A percentile compares a stretch with the other conserved stretches of the same genome.
These are phyloP conservation scores for Agriopis aurantiaria DNA, from an alignment of 2,888 invertebrate genomes.

Conservation along the genomic window DNA sequence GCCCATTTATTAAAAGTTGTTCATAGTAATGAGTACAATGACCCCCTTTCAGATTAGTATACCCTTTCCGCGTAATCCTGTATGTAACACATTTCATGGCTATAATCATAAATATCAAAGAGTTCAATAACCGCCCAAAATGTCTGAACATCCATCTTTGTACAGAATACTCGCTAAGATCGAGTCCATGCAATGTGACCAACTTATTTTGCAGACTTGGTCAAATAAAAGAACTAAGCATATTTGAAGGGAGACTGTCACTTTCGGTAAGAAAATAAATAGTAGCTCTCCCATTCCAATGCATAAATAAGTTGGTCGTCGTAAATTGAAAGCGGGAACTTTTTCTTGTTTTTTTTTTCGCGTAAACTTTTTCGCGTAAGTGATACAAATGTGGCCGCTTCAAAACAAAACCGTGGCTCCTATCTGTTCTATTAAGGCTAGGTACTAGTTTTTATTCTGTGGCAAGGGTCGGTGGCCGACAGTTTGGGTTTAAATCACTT, in stretches of 20 bases:
- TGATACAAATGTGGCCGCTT: constrained; percentile 28
- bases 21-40: too few species aligned
- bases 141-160: constrained; percentile 2
- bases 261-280: not conserved
- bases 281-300: not conserved
- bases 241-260: not conserved
- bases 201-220: not conserved
- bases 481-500: constrained; percentile 18
- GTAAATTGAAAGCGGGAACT: not conserved
- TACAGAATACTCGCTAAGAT: constrained; percentile 3
- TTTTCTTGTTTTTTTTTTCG: constrained; percentile 12
- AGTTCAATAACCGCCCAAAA: constrained; percentile 17
- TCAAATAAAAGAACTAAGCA: not conserved
- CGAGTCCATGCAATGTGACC: not conserved
- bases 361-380: constrained; percentile 16
- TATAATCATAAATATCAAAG: not conserved
- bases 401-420: constrained; percentile 30
- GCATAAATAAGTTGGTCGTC: not conserved
- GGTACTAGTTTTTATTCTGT: constrained; percentile 1
- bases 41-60: too few species aligned
- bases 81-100: not conserved
- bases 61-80: not conserved
- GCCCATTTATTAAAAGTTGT: too few species aligned
- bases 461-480: constrained; percentile 25
- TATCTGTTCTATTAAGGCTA: constrained; percentile 29